These are phyloP conservation scores for Labrus mixtus DNA, from an alignment of 2,113 vertebrate species.

Conservation along the genomic window DNA sequence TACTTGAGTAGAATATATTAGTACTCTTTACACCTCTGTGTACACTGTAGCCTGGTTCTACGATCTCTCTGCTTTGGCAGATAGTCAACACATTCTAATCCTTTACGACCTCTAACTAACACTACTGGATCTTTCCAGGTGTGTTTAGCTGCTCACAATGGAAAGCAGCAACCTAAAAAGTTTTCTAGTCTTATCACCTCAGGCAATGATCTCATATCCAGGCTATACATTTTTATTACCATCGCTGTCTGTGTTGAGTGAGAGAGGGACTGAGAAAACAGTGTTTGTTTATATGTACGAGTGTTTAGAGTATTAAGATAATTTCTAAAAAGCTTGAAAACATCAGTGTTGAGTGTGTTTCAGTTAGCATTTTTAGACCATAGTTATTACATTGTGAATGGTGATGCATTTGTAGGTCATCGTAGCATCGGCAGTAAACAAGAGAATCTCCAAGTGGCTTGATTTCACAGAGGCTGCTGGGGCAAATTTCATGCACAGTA, in stretches of 20 bases:
- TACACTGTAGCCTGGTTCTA: too few relatives aligned
- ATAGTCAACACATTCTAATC: too few relatives aligned
- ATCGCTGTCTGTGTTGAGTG: conserved; percentile 10
- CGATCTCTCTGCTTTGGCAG: too few relatives aligned
- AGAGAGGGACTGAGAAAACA: conserved; percentile 34
- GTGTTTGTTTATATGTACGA: conserved; percentile 20
- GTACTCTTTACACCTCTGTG: too few relatives aligned
- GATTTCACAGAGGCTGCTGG: conserved; percentile 33
- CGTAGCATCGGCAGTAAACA: conserved; percentile 47
- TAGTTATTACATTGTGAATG: conserved; percentile 71
- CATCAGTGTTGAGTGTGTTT: conserved; percentile 70
- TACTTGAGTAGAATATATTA: too few relatives aligned
- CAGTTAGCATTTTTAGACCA: conserved; percentile 66
- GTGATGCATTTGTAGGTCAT: conserved; percentile 52
- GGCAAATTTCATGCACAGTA: conserved; percentile 47
- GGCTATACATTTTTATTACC: conserved; percentile 49
- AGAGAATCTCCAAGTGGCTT: conserved; percentile 52
- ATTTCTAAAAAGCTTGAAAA: conserved; percentile 56
- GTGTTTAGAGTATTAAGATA: conserved; percentile 58
- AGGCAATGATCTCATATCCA: conserved; percentile 47
- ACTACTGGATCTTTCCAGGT: background rate
- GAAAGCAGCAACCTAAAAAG: conserved; percentile 33
- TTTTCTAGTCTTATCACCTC: conserved; percentile 47
- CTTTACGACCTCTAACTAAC: conserved; percentile 3
- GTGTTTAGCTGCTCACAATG: conserved; percentile 26